phyloP scores from a whole-genome alignment of 2,797 vertebrate species.

The Pseudochaenichthys georgianus region DNA sequence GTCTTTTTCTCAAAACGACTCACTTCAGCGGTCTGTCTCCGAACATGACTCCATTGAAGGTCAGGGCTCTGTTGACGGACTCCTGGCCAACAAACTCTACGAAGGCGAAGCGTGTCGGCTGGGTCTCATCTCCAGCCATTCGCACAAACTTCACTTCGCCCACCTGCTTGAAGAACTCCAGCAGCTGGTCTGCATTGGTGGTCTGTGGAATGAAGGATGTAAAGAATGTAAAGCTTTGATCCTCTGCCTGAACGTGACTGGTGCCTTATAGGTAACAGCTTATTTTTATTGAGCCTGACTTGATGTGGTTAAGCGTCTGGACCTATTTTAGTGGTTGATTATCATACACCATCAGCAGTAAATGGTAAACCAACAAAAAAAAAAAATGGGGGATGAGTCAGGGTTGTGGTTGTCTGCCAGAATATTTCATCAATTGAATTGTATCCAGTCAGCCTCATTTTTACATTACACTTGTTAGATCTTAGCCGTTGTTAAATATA shows the following conservation, averaged over 20 bases:
- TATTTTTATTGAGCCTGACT: not conserved
- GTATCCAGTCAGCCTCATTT: too few species aligned
- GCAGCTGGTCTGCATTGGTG: conserved; percentile 95
- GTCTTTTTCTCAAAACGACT: conserved; percentile 37
- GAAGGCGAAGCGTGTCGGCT: conserved; percentile 97
- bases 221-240: not conserved
- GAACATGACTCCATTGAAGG: conserved; percentile 99
- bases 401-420: too few species aligned
- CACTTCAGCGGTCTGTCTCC: conserved; percentile 97
- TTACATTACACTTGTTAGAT: too few species aligned
- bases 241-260: not conserved
- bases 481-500: too few species aligned
- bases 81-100: conserved; percentile 98
- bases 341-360: not conserved
- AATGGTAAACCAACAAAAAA: too few species aligned
- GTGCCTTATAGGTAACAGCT: not conserved
- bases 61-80: conserved; percentile 93
- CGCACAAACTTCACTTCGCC: conserved; percentile 98
- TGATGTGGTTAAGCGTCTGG: not conserved
- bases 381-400: too few species aligned
- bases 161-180: conserved; percentile 98
- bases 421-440: too few species aligned
- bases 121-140: conserved; percentile 98
- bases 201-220: conserved; percentile 81
- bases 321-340: not conserved